These are phyloP conservation scores for Hippocampus comes DNA, from an alignment of 2,113 vertebrate genomes.

Conservation along the genomic window DNA sequence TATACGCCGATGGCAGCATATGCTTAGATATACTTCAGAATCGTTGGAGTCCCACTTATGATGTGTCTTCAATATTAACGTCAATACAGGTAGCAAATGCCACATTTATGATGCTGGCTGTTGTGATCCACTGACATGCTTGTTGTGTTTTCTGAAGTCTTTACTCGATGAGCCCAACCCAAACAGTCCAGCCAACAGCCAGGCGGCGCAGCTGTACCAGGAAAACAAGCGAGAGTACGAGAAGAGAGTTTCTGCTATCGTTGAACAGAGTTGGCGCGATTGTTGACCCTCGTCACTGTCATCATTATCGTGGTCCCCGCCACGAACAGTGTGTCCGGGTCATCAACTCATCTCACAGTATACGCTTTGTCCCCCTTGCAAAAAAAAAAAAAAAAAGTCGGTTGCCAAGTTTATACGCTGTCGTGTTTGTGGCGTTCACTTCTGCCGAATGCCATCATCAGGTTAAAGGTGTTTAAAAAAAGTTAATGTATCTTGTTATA, in stretches of 20 bases:
- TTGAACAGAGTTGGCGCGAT: conserved; percentile 99
- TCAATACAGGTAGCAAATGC: conserved; percentile 89
- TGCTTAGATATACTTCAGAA: conserved; percentile 99
- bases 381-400: conserved; percentile 68
- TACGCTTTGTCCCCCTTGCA: conserved; percentile 72
- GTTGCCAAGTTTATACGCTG: conserved; percentile 82
- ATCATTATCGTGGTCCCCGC: conserved; percentile 33
- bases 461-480: conserved; percentile 73
- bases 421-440: conserved; percentile 79
- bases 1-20: conserved; percentile 99
- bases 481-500: conserved; percentile 86
- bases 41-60: conserved; percentile 98
- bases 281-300: conserved; percentile 84
- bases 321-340: conserved; percentile 81
- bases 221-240: conserved; percentile 99
- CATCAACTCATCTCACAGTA: conserved; percentile 67
- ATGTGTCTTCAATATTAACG: conserved; percentile 98
- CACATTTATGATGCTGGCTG: background rate
- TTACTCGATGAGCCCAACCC: conserved; percentile 98
- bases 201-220: conserved; percentile 98
- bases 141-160: conserved; percentile 74
- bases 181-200: conserved; percentile 98
- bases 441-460: conserved; percentile 76
- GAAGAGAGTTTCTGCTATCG: conserved; percentile 97
- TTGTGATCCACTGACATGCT: conserved; percentile 1